Evolutionary conservation across 1,140 invertebrate genomes (phyloP).

Genomic region (Tetramorium alpestre): DNA sequence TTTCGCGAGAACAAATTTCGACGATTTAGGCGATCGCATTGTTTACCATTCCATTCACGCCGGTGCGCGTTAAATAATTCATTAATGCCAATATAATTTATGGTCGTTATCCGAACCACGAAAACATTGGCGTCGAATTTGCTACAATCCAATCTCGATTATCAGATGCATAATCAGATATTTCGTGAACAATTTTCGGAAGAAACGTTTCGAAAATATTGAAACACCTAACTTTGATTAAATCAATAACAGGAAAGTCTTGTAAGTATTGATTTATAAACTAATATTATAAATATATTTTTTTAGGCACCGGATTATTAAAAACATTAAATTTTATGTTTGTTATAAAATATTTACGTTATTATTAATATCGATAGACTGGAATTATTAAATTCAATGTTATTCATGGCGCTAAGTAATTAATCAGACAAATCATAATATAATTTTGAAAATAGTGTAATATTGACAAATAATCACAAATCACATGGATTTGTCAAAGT

Average conservation of each 20-base stretch:
- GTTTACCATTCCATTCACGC: conserved; percentile 52
- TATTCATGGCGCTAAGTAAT: neutral
- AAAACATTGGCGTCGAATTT: conserved; percentile 10
- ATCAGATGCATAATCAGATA: conserved; percentile 26
- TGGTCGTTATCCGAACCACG: conserved; percentile 24
- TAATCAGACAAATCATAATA: neutral
- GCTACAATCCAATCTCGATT: conserved; percentile 35
- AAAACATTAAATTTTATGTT: neutral
- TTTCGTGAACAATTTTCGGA: neutral
- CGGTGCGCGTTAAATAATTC: conserved; percentile 47
- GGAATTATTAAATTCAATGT: neutral
- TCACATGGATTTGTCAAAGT: neutral
- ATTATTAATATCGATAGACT: neutral
- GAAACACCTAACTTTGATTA: neutral
- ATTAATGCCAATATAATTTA: conserved; percentile 51
- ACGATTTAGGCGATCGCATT: conserved; percentile 31
- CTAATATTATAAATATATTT: neutral
- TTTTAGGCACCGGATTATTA: neutral
- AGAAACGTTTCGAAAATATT: neutral
- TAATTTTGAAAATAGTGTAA: neutral
- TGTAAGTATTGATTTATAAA: neutral
- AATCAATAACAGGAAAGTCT: neutral
- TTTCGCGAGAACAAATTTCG: conserved; percentile 43
- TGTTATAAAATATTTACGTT: neutral
- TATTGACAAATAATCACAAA: neutral